phyloP scores from a whole-genome alignment of 1,140 invertebrate genomes.

The Chrysomallon squamiferum region DNA sequence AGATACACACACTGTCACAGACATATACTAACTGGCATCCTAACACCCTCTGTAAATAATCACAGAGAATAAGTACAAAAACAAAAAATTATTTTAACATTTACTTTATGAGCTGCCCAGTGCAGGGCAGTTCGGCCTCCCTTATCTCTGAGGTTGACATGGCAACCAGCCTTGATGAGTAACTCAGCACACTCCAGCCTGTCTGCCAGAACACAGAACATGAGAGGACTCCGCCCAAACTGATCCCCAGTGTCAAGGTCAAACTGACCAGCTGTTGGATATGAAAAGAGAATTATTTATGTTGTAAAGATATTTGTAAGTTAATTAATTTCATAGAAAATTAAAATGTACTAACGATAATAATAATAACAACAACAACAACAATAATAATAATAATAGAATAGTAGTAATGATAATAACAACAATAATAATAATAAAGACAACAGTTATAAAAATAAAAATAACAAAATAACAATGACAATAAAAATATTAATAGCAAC shows the following conservation, averaged over 20 bases:
- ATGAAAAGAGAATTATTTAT: conserved; percentile 8
- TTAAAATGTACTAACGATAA: neutral
- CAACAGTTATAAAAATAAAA: no score
- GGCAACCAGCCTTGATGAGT: conserved; percentile 56
- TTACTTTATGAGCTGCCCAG: conserved; percentile 63
- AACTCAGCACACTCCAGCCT: conserved; percentile 61
- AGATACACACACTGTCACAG: no score
- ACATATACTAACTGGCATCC: no score
- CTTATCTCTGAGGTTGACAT: conserved; percentile 60
- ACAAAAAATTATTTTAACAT: no score
- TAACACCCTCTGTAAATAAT: no score
- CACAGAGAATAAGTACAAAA: no score
- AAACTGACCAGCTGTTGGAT: conserved; percentile 25
- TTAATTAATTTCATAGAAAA: neutral
- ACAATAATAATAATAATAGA: no score
- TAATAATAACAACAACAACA: no score
- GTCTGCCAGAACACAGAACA: conserved; percentile 61
- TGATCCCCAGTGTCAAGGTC: conserved; percentile 60
- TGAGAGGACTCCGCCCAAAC: conserved; percentile 62
- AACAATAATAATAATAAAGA: no score
- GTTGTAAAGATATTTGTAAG: neutral
- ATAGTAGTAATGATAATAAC: no score
- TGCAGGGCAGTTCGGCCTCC: conserved; percentile 62
- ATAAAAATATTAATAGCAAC: no score
- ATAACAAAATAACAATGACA: no score